phyloP scores from a whole-genome alignment of 1,140 invertebrate genomes.

The Bombus pyrosoma region DNA sequence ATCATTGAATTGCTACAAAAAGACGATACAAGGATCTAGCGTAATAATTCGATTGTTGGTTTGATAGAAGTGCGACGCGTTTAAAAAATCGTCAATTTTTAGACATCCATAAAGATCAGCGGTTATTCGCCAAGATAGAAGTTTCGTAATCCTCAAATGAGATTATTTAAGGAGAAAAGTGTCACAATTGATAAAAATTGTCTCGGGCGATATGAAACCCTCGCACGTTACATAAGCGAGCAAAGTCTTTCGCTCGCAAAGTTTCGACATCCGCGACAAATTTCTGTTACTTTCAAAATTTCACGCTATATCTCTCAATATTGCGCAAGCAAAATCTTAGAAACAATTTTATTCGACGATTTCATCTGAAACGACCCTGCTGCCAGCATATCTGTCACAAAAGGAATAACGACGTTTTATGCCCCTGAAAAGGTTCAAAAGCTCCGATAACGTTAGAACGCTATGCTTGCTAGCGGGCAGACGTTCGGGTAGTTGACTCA shows the following conservation, averaged over 20 bases:
- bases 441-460: not conserved
- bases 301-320: not conserved
- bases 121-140: too few relatives aligned
- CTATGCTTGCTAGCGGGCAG: not conserved
- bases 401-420: not conserved
- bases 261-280: not conserved
- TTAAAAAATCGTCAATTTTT: too few relatives aligned
- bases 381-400: not conserved
- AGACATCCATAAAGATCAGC: too few relatives aligned
- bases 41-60: not conserved
- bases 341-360: slow-evolving; percentile 7
- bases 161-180: not conserved
- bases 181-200: not conserved
- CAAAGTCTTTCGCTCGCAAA: not conserved
- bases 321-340: not conserved
- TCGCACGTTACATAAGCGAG: not conserved
- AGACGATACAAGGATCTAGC: not conserved
- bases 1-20: not conserved
- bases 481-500: slow-evolving; percentile 28
- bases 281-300: not conserved
- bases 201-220: too few relatives aligned
- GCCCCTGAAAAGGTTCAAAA: not conserved
- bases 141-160: not conserved
- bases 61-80: too few relatives aligned
- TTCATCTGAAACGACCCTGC: not conserved